Evolutionary conservation across 2,888 invertebrate genomes (phyloP).

Genomic region (Eretmocerus hayati): DNA sequence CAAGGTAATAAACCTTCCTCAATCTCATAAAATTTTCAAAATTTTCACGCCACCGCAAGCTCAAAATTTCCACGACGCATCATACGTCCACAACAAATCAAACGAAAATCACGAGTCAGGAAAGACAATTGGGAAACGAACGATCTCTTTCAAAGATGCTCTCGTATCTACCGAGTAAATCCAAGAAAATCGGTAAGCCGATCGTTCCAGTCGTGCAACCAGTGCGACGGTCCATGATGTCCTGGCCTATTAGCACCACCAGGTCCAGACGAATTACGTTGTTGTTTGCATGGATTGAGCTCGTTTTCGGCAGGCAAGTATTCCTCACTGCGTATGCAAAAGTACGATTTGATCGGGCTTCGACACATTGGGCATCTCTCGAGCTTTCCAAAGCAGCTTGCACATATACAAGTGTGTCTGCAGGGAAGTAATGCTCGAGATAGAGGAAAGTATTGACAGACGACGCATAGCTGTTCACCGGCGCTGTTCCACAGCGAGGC

Average conservation of each 20-base stretch:
- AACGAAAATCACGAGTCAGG: background rate
- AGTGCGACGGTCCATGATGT: conserved; percentile 41
- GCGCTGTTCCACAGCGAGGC: conserved; percentile 52
- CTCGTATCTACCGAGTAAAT: conserved; percentile 51
- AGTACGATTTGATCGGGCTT: conserved; percentile 74
- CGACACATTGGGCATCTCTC: conserved; percentile 85
- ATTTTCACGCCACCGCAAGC: background rate
- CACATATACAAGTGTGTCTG: conserved; percentile 78
- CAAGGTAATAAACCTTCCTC: too few species aligned
- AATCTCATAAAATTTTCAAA: too few species aligned
- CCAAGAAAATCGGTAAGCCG: conserved; percentile 69
- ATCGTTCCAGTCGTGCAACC: conserved; percentile 61
- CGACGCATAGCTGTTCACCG: conserved; percentile 66
- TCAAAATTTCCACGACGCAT: background rate
- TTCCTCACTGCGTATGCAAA: conserved; percentile 73
- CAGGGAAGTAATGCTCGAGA: conserved; percentile 77
- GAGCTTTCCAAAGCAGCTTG: conserved; percentile 70
- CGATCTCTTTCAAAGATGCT: too few species aligned
- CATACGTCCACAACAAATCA: background rate
- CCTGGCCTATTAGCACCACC: conserved; percentile 1
- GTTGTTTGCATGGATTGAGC: conserved; percentile 45
- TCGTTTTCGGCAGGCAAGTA: conserved; percentile 54
- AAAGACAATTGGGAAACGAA: too few species aligned
- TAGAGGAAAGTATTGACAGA: conserved; percentile 72
- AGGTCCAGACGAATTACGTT: conserved; percentile 30